Evolutionary conservation across 2,888 invertebrate genomes (phyloP), one percentile per base, ranked within the genome.

Genomic region (Eugnorisma glareosa): DNA sequence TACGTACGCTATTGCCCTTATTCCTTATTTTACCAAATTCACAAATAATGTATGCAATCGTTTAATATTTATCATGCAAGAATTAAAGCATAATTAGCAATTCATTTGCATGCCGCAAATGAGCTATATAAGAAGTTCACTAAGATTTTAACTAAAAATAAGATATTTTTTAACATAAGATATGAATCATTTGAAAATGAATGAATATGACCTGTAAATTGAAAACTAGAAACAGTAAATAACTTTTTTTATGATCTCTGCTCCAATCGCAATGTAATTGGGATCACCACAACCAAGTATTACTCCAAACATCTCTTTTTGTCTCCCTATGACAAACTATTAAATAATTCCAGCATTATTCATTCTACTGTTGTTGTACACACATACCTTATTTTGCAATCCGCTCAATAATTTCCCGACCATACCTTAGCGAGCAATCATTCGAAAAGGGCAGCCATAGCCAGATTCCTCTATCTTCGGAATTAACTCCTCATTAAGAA

Each of bases 401-500:
- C 40, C 31, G 15, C 6, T 78, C 31, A n/a, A 64, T 73, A 85
- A 82, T 84, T 85, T 82, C 70, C 15, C 83, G 66, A 45, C 51
- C 82, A 75, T 85, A 66, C 82, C 83, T 64, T 43, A 75, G 61
- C 59, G 66, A 70, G 85, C 70, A 84, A 85, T 85, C 85, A 84
- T 64, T 79, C 40, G 72, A 31, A 82, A 88, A 85, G 84, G 86
- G 79, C 81, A 87, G 67, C 43, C 48, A 67, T 37, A 35, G 77
- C 80, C 73, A 80, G 86, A 88, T 88, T 81, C 88, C 87, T 75
- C 78, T 71, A 63, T 68, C 76, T 76, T 67, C 73, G 83, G 87
- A 88, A 88, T 88, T 87, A 88, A 85, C 81, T 87, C 73, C 87
- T 89, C 89, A 87, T 89, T 89, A 89, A 85, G 81, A 67, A 83